Percentiles rank a stretch among this genome's conserved stretches.
Evolutionary conservation across 2,888 invertebrate species (phyloP).

Genomic region (Epicampocera succincta): DNA sequence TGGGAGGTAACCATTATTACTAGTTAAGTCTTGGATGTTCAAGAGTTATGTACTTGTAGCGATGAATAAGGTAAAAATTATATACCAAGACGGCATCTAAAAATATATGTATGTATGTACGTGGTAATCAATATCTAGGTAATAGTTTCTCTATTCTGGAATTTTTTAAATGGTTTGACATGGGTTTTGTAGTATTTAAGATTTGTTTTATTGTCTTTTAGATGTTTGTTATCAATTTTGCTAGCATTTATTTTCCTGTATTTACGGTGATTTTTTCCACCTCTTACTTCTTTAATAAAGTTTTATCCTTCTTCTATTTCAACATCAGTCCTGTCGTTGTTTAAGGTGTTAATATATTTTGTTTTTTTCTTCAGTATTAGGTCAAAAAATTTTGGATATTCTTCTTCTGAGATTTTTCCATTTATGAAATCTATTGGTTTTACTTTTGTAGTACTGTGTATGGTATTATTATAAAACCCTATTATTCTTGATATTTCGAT

Average conservation of each 20-base stretch:
- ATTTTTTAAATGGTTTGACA: neutral
- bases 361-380: too few species aligned
- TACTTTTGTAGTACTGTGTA: constrained; percentile 54
- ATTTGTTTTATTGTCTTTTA: neutral
- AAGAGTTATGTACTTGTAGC: neutral
- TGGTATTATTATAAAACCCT: constrained; percentile 67
- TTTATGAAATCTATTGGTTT: constrained; percentile 69
- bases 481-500: constrained; percentile 47
- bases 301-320: too few species aligned
- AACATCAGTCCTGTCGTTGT: too few species aligned
- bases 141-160: too few species aligned
- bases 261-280: too few species aligned
- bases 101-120: neutral
- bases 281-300: too few species aligned
- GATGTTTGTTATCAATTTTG: neutral
- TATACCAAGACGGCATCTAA: neutral
- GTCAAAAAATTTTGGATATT: too few species aligned
- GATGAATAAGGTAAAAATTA: neutral
- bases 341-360: too few species aligned
- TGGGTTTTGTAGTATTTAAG: neutral
- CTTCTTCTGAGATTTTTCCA: constrained; percentile 60
- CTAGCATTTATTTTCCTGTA: too few species aligned
- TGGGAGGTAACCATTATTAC: neutral
- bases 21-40: neutral
- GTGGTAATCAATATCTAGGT: too few species aligned